Evolutionary conservation across 1,140 invertebrate species (phyloP).

Genomic region (Liolophura sinensis): DNA sequence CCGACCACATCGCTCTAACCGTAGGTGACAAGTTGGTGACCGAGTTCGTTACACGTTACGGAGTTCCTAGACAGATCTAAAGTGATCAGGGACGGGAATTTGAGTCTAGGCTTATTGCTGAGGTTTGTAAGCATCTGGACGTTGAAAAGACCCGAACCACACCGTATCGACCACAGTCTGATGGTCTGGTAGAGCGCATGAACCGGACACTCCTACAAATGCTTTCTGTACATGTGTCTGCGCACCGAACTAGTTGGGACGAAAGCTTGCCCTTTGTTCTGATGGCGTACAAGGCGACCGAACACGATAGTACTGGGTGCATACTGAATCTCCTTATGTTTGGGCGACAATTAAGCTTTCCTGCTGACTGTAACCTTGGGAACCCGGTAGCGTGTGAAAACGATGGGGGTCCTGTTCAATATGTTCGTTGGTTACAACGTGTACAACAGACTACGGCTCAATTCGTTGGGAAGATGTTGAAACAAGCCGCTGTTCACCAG

Average conservation of each 20-base stretch:
- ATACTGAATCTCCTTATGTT: slow-evolving; percentile 17
- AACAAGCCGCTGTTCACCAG: too few species aligned
- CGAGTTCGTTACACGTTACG: slow-evolving; percentile 30
- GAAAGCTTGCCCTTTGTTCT: slow-evolving; percentile 12
- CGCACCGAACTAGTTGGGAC: slow-evolving; percentile 14
- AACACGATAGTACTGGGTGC: slow-evolving; percentile 6
- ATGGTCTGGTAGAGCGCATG: slow-evolving; percentile 29
- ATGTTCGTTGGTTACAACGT: too few species aligned
- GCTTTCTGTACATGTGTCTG: slow-evolving; percentile 12
- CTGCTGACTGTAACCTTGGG: too few species aligned
- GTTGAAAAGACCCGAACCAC: slow-evolving; percentile 20
- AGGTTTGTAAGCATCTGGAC: slow-evolving; percentile 20
- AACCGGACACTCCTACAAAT: slow-evolving; percentile 22
- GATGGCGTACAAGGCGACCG: slow-evolving; percentile 15
- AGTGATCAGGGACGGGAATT: slow-evolving; percentile 15
- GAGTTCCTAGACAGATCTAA: slow-evolving; percentile 12
- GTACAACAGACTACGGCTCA: too few species aligned
- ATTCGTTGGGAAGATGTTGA: too few species aligned
- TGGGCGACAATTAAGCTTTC: slow-evolving; percentile 16
- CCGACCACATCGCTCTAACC: slow-evolving; percentile 8
- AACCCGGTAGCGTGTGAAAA: too few species aligned
- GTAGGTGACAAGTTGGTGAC: slow-evolving; percentile 13
- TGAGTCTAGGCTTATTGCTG: slow-evolving; percentile 18
- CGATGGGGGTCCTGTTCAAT: too few species aligned
- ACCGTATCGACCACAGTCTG: slow-evolving; percentile 27